These are phyloP conservation scores for Musca domestica DNA, from an alignment of 1,140 invertebrate genomes.

Conservation along the genomic window DNA sequence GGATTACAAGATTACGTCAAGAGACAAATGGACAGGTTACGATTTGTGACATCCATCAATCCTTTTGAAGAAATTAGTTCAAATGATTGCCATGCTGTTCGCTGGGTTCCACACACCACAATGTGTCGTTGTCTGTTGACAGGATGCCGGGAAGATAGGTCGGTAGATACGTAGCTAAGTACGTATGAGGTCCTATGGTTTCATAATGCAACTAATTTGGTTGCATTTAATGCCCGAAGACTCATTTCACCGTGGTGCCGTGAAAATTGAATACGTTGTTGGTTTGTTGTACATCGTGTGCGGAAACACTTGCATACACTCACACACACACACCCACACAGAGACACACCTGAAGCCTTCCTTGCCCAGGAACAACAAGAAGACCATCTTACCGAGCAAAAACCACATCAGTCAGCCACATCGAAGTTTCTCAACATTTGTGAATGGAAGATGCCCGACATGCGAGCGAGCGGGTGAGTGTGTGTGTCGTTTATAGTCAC, in stretches of 20 bases:
- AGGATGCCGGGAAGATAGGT: no score
- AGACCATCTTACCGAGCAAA: not conserved
- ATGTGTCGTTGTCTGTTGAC: no score
- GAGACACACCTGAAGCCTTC: not conserved
- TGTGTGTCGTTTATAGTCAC: not conserved
- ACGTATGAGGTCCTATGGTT: no score
- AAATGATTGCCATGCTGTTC: no score
- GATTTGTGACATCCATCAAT: no score
- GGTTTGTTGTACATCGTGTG: conserved; percentile 4
- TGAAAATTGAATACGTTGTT: conserved; percentile 20
- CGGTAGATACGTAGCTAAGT: no score
- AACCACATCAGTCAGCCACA: not conserved
- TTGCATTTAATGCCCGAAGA: conserved; percentile 14
- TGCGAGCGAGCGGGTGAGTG: not conserved
- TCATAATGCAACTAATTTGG: conserved; percentile 20
- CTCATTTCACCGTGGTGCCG: conserved; percentile 17
- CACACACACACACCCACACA: not conserved
- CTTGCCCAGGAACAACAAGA: not conserved
- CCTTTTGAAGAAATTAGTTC: no score
- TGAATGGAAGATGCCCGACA: not conserved
- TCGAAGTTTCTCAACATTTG: not conserved
- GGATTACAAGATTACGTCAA: no score
- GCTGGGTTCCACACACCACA: no score
- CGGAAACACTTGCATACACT: not conserved
- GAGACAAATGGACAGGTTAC: no score